These are phyloP conservation scores for Myzus persicae DNA, from an alignment of 1,140 invertebrate genomes.

Conservation along the genomic window DNA sequence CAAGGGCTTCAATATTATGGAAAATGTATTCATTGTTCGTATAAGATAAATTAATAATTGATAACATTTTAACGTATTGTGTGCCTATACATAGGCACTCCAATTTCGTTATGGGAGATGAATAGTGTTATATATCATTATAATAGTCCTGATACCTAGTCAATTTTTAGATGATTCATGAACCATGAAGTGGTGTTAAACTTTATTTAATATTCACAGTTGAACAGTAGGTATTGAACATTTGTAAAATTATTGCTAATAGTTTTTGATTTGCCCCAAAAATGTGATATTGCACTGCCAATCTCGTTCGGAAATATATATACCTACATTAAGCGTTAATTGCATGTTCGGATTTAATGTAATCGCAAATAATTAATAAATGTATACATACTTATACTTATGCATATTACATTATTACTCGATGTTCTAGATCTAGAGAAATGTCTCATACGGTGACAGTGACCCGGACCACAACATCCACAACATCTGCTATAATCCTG, in stretches of 20 bases:
- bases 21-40: neutral
- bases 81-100: neutral
- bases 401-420: no score
- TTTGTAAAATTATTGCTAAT: neutral
- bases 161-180: neutral
- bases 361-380: neutral
- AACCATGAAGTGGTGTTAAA: no score
- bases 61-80: neutral
- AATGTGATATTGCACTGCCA: neutral
- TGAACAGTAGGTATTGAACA: neutral
- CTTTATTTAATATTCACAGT: neutral
- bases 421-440: neutral
- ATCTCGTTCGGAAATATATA: neutral
- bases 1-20: neutral
- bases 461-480: conserved; percentile 78
- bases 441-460: conserved; percentile 85
- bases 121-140: no score
- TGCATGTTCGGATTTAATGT: no score
- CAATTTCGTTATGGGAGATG: neutral
- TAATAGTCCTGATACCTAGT: neutral
- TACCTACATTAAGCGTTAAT: neutral
- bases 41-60: neutral
- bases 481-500: conserved; percentile 76
- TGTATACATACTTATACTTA: neutral
- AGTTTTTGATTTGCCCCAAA: neutral